A percentile compares a stretch with the other conserved stretches of the same genome.
Evolutionary conservation across 1,140 invertebrate species (phyloP).

Genomic region (Bombus superbus): DNA sequence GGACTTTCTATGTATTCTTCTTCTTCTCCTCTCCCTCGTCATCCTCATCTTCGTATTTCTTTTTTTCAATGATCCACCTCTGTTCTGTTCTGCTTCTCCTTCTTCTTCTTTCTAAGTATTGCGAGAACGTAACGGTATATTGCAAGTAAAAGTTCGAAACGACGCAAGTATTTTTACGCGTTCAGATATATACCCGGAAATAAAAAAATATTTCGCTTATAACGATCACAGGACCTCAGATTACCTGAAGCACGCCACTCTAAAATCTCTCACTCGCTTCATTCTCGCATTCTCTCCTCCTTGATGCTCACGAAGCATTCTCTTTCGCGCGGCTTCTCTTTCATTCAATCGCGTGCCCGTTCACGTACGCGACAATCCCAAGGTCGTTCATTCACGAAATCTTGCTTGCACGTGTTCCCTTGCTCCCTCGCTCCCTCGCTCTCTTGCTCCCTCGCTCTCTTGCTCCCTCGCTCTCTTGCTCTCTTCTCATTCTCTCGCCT

Average conservation of each 20-base stretch:
- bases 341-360: conserved; percentile 53
- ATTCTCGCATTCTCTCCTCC: conserved; percentile 62
- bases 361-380: conserved; percentile 56
- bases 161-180: conserved; percentile 81
- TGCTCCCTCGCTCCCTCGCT: neutral
- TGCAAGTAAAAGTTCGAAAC: conserved; percentile 83
- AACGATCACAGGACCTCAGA: conserved; percentile 84
- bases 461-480: conserved; percentile 18
- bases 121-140: conserved; percentile 83
- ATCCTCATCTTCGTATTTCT: conserved; percentile 73
- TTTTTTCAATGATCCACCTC: conserved; percentile 53
- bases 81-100: conserved; percentile 72
- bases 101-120: conserved; percentile 80
- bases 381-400: conserved; percentile 59
- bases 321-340: conserved; percentile 52
- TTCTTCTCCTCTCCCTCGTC: conserved; percentile 70
- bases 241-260: conserved; percentile 81
- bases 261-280: conserved; percentile 67
- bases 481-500: conserved; percentile 19
- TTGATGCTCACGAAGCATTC: conserved; percentile 72
- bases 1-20: conserved; percentile 66
- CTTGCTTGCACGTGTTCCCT: conserved; percentile 24
- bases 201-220: conserved; percentile 84
- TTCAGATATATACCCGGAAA: conserved; percentile 80
- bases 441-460: conserved; percentile 34